Conservation (phyloP, 2,113 vertebrate species). For the Paradisaea rubra region DNA sequence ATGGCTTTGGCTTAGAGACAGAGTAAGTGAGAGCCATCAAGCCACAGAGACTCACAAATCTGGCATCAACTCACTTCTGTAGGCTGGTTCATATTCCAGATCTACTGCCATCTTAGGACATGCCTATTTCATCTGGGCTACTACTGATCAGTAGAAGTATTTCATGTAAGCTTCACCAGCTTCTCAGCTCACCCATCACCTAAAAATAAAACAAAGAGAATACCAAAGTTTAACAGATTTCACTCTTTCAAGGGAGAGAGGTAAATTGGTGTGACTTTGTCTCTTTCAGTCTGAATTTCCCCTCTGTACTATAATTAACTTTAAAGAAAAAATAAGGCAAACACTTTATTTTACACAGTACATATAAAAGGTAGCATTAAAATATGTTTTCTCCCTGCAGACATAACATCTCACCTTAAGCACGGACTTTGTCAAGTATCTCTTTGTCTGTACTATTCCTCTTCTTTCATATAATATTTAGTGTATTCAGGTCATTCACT, state of each 20-base stretch:
- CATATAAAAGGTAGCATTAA: neutral
- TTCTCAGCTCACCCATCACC: neutral
- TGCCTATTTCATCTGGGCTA: neutral
- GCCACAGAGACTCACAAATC: neutral
- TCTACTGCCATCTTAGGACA: neutral
- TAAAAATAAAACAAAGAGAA: conserved; percentile 11
- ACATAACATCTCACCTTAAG: neutral
- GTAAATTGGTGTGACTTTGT: neutral
- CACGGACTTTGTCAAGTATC: neutral
- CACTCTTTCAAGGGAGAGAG: neutral
- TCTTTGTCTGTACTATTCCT: neutral
- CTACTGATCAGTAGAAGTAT: neutral
- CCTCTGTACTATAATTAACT: neutral
- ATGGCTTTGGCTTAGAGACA: conserved; percentile 55
- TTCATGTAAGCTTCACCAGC: neutral
- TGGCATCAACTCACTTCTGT: neutral
- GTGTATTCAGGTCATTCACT: neutral
- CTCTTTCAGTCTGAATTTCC: neutral
- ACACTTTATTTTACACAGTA: neutral
- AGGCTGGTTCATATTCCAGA: neutral
- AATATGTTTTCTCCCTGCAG: neutral
- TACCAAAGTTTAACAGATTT: neutral
- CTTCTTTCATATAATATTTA: neutral
- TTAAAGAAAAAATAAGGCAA: neutral
- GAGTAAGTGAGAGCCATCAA: conserved; percentile 53